Percentiles rank a stretch among this genome's conserved stretches.
phyloP scores from a whole-genome alignment of 2,113 vertebrate genomes.

The Crotalus viridis region DNA sequence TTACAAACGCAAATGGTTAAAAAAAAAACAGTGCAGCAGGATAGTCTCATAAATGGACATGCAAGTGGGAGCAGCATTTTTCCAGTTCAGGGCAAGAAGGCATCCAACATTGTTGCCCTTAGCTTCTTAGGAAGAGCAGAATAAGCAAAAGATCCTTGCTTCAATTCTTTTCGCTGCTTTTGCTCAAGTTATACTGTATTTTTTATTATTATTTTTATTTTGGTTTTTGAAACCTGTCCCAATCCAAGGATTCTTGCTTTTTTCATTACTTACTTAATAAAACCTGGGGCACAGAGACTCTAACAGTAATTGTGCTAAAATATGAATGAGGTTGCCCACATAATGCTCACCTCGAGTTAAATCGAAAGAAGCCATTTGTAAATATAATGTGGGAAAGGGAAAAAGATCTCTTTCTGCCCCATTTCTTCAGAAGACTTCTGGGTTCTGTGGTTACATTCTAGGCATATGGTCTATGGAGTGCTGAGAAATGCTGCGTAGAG shows the following conservation, averaged over 20 bases:
- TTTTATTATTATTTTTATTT: not conserved
- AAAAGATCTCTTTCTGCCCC: not conserved
- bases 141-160: not conserved
- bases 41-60: not conserved
- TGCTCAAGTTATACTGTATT: not conserved
- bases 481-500: not conserved
- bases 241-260: not conserved
- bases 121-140: not conserved
- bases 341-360: not conserved
- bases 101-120: not conserved
- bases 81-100: not conserved
- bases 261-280: not conserved
- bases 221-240: not conserved
- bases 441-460: not conserved
- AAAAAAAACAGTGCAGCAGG: not conserved
- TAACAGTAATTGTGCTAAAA: not conserved
- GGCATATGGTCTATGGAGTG: not conserved
- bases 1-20: not conserved
- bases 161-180: not conserved
- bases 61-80: too few relatives aligned
- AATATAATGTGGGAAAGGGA: not conserved
- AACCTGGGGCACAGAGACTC: not conserved
- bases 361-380: not conserved
- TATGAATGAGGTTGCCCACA: not conserved
- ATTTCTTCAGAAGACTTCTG: not conserved